Base-by-base conservation (phyloP, 1,140 invertebrate genomes). In the Drosophila pachea region DNA sequence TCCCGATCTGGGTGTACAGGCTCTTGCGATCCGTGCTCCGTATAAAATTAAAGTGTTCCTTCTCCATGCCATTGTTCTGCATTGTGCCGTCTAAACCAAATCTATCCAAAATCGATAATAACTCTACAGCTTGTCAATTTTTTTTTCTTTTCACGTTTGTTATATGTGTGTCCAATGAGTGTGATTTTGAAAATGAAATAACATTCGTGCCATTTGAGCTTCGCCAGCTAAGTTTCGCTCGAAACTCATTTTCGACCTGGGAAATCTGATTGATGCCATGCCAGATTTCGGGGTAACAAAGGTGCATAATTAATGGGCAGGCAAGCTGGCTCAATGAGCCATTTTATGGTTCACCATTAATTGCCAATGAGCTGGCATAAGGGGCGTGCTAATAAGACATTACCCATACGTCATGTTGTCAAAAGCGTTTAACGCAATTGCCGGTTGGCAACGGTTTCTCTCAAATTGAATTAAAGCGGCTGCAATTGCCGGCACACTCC, bases 1-100 rank as follows among this genome's bases (percentile, higher is more conserved):
- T 32, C 0, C 82, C 79, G 36, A 89, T 79, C 58, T 89, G 87
- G 0, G 75, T 70, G 14, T 72, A 48, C 12, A 89, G 55, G 50
- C 75, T 87, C 68, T 83, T 88, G 1, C 81, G 75, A 65, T 89
- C 87, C 4, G 87, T 89, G 1, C 62, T 47, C 43, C 73, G 35
- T 5, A 88, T 79, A 11, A 88, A 88, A 12, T 56, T 50, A 42
- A 79, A 83, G 70, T 88, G 86, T 7, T 86, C 86, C 4, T 43
- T 40, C 11, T 71, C 74, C 0, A 45, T 62, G 3, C 70, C 76
- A 31, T 55, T 29, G 31, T 61, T 49, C 22, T 82, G 68, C 82
- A 86, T 86, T 36, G 9, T 61, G 0, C 22, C 22, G 1, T 22
- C 22, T 1, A 22, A 22, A 9, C n/a, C 7, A 7, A 22, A 33